Evolutionary conservation across 2,113 vertebrate genomes (phyloP).

Genomic region (Datnioides undecimradiatus): DNA sequence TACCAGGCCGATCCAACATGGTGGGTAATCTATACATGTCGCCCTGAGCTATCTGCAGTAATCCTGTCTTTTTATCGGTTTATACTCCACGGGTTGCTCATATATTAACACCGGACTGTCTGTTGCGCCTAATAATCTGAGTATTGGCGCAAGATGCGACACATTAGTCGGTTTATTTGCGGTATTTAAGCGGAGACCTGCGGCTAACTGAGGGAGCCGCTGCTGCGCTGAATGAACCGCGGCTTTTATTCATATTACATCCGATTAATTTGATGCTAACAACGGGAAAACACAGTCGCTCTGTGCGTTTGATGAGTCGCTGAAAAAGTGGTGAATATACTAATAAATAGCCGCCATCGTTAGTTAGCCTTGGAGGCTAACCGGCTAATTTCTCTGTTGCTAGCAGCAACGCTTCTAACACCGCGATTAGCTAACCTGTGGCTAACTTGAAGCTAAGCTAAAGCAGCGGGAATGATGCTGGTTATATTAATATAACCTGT

Average conservation of each 20-base stretch:
- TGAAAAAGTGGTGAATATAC: accelerated
- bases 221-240: neutral
- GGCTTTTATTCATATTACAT: accelerated
- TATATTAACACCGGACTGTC: accelerated
- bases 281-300: accelerated
- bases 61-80: slow-evolving; percentile 51
- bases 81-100: accelerated
- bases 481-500: no score
- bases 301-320: accelerated
- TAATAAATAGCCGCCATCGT: accelerated
- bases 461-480: no score
- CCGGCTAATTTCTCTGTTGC: neutral
- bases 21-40: slow-evolving; percentile 80
- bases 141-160: slow-evolving; percentile 32
- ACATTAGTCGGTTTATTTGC: neutral
- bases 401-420: neutral
- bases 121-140: accelerated
- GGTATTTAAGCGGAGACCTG: neutral
- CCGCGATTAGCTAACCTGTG: neutral
- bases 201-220: slow-evolving; percentile 7
- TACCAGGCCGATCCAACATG: slow-evolving; percentile 85
- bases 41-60: slow-evolving; percentile 49
- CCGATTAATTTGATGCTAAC: accelerated
- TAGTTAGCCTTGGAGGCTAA: neutral
- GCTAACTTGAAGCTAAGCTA: no score